Evolutionary conservation across 2,888 invertebrate species (phyloP), one percentile per base, ranked within the genome.

Genomic region (Hirtodrosophila trivittata): DNA sequence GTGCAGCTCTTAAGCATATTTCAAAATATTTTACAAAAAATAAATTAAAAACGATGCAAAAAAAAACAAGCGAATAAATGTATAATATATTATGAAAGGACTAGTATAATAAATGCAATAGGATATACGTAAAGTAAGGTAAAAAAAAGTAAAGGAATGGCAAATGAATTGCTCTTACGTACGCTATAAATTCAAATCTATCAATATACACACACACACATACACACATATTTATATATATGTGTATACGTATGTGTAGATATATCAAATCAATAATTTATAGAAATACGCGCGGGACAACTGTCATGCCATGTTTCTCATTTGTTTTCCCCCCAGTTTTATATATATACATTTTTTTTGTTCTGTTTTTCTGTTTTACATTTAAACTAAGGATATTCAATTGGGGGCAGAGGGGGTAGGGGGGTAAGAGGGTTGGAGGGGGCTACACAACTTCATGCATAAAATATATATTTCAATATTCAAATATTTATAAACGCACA

Each of bases 381-480:
- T 70, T 51, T 63, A 42, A 57, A 50, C 62, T 64, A 75, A 58
- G n/a, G n/a, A n/a, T n/a, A n/a, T n/a, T n/a, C n/a, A n/a, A n/a
- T n/a, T 21, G 18, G 38, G 2, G 12, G n/a, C n/a, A n/a, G n/a
- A n/a, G 14, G 43, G 38, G 45, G n/a, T 2, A 12, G 32, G 6
- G 10, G 16, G 30, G 4, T 10, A 32, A 9, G 2, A 14, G 37
- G 12, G 1, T 35, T 37, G 45, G 16, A 32, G 57, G 41, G 33
- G 49, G 12, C 70, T 71, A 86, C 73, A 86, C 88, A 88, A 88
- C 87, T 59, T 87, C 88, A 88, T 88, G 88, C 89, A 88, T 88
- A 88, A 88, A 88, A 88, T 77, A 87, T 84, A 52, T 74, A 75
- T 85, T 57, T 64, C 50, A 77, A 83, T 81, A 84, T 74, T 80